Evolutionary conservation across 2,888 invertebrate genomes (phyloP), one percentile per base, ranked within the genome.

Genomic region (Drosophila cracens): DNA sequence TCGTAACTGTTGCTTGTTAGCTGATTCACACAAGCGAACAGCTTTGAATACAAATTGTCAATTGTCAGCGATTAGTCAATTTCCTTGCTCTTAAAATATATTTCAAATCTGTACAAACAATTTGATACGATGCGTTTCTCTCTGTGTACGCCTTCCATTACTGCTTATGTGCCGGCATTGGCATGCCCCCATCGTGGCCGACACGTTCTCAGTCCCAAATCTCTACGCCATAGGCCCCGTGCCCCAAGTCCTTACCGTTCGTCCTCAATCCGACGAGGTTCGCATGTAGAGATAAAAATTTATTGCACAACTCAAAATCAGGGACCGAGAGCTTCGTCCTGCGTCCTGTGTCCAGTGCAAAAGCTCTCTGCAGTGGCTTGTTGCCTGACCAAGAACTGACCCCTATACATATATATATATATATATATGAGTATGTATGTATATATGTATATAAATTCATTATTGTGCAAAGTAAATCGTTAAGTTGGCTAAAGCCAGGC

Each of bases 251-350:
- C n/a, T 18, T 27, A 5, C 36, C 27, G 21, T 18, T 31, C 18
- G 27, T 43, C 67, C 49, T 21, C 73, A 73, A 66, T 73, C 66
- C 79, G 79, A 63, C 71, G 82, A 46, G 25, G 46, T 71, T 85
- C 88, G 90, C 90, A 80, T 85, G 90, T 88, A 85, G 76, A 85
- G 90, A 85, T 85, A 85, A 90, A 88, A 85, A 90, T 85, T 85
- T 85, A 85, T 85, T 85, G 90, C 85, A 85, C 90, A 85, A 85
- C 88, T 88, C 86, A 88, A 85, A 85, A 90, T 88, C 85, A 85
- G 87, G 69, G 77, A 52, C 62, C 59, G 60, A 49, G 70, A 27
- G 48, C 49, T 49, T 52, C 56, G 69, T 65, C 72, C 57, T 53
- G 58, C 13, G 13, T 36, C 36, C 36, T 16, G 16, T 16, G 36